Conservation (phyloP, 1,140 invertebrate genomes). For the Zaprionus lachaisei region DNA sequence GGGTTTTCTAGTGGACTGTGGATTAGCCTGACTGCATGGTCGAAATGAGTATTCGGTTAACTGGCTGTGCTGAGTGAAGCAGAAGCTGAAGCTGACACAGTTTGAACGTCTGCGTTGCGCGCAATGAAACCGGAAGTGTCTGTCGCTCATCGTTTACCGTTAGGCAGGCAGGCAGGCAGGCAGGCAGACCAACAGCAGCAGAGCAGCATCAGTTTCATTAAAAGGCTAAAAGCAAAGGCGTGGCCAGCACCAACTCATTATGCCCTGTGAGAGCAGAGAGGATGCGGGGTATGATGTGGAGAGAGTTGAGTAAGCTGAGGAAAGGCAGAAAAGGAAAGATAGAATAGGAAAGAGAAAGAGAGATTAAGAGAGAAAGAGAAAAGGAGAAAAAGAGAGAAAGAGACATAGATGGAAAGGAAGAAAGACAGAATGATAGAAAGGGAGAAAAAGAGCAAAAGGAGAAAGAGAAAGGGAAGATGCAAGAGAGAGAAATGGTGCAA, state of each 20-base stretch:
- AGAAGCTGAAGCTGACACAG: constrained; percentile 36
- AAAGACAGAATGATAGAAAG: no score
- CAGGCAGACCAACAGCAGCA: constrained; percentile 18
- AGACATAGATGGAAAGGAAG: background rate
- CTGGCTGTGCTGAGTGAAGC: background rate
- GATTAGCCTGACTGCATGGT: constrained; percentile 24
- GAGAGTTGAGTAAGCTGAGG: no score
- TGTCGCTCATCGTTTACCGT: constrained; percentile 48
- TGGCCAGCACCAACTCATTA: constrained; percentile 4
- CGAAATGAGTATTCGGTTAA: background rate
- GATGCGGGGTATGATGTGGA: background rate
- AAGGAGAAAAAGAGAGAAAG: no score
- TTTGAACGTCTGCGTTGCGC: constrained; percentile 35
- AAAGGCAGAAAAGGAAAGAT: no score
- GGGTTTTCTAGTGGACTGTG: background rate
- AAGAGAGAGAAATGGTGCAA: no score
- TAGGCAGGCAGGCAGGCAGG: constrained; percentile 41
- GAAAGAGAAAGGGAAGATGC: no score
- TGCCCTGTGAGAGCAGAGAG: background rate
- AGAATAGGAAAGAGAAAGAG: no score
- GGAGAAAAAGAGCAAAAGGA: no score
- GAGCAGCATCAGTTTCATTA: constrained; percentile 62
- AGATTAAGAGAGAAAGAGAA: no score
- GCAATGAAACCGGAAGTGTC: constrained; percentile 72
- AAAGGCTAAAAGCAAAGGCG: constrained; percentile 16